phyloP scores from a whole-genome alignment of 2,888 invertebrate genomes.

The Orchesella flavescens region DNA sequence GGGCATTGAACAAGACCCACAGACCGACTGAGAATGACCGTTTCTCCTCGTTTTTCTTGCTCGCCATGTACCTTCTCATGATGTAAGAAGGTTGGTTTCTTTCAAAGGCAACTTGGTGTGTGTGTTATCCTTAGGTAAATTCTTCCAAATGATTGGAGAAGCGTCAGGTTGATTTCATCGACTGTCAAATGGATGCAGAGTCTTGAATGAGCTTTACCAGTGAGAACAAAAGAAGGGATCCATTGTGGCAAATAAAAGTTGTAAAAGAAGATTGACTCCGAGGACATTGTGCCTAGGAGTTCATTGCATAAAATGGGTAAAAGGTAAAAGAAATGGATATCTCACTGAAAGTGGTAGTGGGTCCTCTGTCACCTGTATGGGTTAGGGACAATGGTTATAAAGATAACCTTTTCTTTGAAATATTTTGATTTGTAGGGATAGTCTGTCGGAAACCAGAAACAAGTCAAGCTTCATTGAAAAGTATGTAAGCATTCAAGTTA shows the following conservation, averaged over 20 bases:
- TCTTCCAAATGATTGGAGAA: background rate
- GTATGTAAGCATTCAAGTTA: no score
- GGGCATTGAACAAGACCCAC: slow-evolving; percentile 10
- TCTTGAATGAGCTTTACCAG: background rate
- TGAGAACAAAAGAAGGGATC: slow-evolving; percentile 13
- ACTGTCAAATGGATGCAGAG: slow-evolving; percentile 15
- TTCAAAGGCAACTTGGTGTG: no score
- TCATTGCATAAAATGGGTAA: background rate
- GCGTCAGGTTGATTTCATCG: slow-evolving; percentile 9
- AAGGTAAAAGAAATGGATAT: background rate
- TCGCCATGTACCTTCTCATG: background rate
- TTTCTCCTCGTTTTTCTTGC: background rate
- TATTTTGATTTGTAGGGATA: no score
- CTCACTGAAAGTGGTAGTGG: background rate
- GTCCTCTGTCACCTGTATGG: no score
- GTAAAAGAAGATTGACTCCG: slow-evolving; percentile 34
- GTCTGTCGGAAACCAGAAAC: no score
- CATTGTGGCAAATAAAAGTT: slow-evolving; percentile 17
- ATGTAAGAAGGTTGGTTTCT: no score
- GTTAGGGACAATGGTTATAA: no score
- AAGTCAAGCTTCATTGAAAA: no score
- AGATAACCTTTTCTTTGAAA: no score
- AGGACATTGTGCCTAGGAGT: background rate
- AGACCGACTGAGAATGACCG: background rate
- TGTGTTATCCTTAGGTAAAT: background rate